Evolutionary conservation across 2,797 vertebrate genomes (phyloP).

Genomic region (Phyllotis vaccarum): DNA sequence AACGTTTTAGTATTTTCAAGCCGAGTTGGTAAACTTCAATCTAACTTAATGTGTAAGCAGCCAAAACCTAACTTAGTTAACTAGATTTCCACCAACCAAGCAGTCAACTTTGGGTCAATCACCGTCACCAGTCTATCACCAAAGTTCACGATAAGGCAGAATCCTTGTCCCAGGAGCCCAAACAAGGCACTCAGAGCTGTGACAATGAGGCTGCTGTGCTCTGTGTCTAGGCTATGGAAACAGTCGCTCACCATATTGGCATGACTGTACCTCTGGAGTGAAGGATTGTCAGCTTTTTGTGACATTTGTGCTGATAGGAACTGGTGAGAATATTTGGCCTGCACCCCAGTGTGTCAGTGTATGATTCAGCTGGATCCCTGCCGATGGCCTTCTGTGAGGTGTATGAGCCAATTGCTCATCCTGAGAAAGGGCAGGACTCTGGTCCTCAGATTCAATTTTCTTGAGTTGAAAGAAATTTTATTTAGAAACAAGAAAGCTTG

Average conservation of each 20-base stretch:
- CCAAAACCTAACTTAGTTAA: not conserved
- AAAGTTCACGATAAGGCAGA: not conserved
- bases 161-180: not conserved
- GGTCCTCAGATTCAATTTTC: not conserved
- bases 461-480: not conserved
- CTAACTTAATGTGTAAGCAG: not conserved
- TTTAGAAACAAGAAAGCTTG: not conserved
- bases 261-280: not conserved
- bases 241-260: not conserved
- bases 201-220: not conserved
- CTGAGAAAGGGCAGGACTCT: not conserved
- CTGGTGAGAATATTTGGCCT: not conserved
- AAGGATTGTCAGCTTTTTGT: not conserved
- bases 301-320: not conserved
- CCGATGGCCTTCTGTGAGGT: not conserved
- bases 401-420: not conserved
- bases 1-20: not conserved
- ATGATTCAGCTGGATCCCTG: not conserved
- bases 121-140: no score
- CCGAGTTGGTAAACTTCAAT: not conserved
- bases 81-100: not conserved
- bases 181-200: not conserved
- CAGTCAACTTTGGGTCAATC: not conserved
- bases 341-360: not conserved
- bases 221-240: not conserved